Evolutionary conservation across 2,113 vertebrate genomes (phyloP), one percentile per base, ranked within the genome.

Genomic region (Myiozetetes cayanensis): DNA sequence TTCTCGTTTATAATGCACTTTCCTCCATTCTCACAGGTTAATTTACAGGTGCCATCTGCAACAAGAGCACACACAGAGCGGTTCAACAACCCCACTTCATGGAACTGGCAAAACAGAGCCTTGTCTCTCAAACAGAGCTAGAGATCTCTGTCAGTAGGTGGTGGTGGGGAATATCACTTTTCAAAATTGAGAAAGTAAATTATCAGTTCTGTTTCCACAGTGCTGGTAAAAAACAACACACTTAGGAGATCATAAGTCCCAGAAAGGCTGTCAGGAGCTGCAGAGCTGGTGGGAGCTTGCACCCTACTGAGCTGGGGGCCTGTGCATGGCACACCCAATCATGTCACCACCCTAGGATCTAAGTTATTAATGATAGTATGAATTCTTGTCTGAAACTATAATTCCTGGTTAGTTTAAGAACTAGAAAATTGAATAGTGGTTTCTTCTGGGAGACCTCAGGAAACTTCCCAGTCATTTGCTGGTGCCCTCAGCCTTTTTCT

Each of bases 1-100:
- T 99, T 99, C 96, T 99, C 99, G 12, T 99, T 99, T 91, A 99
- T 97, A 68, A 99, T 97, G 93, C 99, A 99, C 89, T 98, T 98
- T 35, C 99, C 99, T 96, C 99, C 99, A 9, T 99, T 99, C 97
- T 99, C 99, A 93, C 99, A 99, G 78, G 97, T 98, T 47, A 99
- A 96, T 74, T 98, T 98, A 74, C 99, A 99, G 49, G 98, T 98
- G 89, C 99, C 99, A 96, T 99, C 99, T 99, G 97, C 63, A 96
- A 68, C 61, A 74, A 92, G 28, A 55, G 92, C 89, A 95, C 73
- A 89, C 30, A 65, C n/a, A 52, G 7, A 70, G 43, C 1, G 7
- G 4, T 58, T 66, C 66, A 93, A 6, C 74, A 79, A 5, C 7
- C 30, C 14, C 22, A 12, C 8, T 16, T 50, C 19, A 11, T 0